Evolutionary conservation across 2,888 invertebrate species (phyloP), one percentile per base, ranked within the genome.

Genomic region (Anthophora plumipes): DNA sequence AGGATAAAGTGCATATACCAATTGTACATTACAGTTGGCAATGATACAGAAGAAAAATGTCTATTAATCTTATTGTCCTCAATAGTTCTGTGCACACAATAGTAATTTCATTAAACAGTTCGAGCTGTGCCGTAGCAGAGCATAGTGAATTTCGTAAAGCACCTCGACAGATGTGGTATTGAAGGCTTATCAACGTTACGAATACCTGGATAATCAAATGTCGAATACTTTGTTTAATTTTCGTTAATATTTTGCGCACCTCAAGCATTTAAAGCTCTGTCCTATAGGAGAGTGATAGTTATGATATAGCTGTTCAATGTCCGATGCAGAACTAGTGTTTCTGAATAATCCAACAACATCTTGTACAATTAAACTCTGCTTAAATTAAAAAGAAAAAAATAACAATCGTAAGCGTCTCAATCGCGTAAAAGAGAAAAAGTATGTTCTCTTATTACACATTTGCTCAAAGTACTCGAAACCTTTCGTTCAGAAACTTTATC

Each of bases 21-120:
- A 70, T 31, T 43, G 54, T 20, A 50, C 9, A 11, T 54, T 39
- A 20, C 5, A 37, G 73, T n/a, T 73, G 8, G 46, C 37, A 59
- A 57, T 37, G 41, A 11, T 25, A 64, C 9, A 59, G 48, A 48
- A 46, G 61, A 77, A 67, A 39, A 43, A 69, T 52, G 22, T 71
- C 39, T 76, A 72, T 25, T 64, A 74, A 75, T 74, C 31, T 85
- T 86, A 85, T 86, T 85, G 86, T 85, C 84, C 72, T 79, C 20
- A 69, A 84, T 69, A 84, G 78, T 79, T 83, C 61, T 37, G 52
- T 60, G 59, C 67, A 61, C 46, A 43, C 37, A 64, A 67, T 69
- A 82, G 68, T 64, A 68, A 77, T 77, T 76, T 73, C 69, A 61
- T 74, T 57, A 46, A 74, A 73, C 61, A 75, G 68, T 64, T 50